These are phyloP conservation scores for Collichthys lucidus DNA, from an alignment of 2,113 vertebrate genomes.

Conservation along the genomic window DNA sequence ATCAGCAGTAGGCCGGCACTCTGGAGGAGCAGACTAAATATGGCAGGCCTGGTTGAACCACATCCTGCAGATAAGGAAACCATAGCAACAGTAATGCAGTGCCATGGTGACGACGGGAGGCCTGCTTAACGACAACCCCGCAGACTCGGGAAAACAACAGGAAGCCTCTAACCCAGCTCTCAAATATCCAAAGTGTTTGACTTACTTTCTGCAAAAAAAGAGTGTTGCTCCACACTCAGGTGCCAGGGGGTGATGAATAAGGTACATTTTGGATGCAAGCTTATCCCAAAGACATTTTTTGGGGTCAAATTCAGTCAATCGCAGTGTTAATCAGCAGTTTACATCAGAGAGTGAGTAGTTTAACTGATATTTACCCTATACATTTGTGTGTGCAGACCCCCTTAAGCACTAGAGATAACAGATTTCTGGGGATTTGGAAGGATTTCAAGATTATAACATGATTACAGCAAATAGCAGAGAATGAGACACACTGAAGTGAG, in stretches of 20 bases:
- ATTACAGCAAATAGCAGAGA: constrained; percentile 65
- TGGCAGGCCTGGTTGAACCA: constrained; percentile 77
- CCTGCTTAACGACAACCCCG: constrained; percentile 47
- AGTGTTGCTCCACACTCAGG: background rate
- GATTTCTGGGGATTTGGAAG: constrained; percentile 80
- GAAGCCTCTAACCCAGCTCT: constrained; percentile 35
- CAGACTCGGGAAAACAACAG: constrained; percentile 48
- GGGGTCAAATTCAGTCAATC: background rate
- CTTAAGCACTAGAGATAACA: constrained; percentile 27
- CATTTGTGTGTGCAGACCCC: background rate
- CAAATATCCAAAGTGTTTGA: background rate
- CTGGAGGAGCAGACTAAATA: constrained; percentile 73
- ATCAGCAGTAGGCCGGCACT: constrained; percentile 43
- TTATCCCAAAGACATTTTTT: background rate
- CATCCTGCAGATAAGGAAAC: constrained; percentile 81
- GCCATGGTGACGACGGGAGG: constrained; percentile 71
- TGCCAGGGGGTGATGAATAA: background rate
- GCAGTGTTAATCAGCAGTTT: background rate
- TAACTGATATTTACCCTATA: background rate
- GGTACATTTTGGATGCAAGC: background rate
- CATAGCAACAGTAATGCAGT: constrained; percentile 83
- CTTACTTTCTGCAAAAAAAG: background rate
- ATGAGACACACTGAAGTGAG: constrained; percentile 53
- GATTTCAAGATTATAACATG: constrained; percentile 81
- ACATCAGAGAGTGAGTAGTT: background rate